Base-by-base conservation (phyloP, 2,797 vertebrate species). In the Chanos chanos region DNA sequence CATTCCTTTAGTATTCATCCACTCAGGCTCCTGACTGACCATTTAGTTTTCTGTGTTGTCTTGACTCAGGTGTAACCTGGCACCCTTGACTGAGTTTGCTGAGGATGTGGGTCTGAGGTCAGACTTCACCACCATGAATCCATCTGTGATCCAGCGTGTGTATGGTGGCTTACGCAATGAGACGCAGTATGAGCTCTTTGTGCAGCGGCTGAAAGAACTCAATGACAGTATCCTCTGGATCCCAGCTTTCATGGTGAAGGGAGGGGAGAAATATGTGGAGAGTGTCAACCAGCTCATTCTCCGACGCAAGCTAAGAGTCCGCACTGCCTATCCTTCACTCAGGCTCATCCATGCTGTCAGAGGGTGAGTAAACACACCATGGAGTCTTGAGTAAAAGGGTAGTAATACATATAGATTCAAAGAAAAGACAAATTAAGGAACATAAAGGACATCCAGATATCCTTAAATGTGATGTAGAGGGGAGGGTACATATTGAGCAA, bases 41-140 rank as follows among this genome's bases (percentile, higher is more conserved):
- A 13, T 40, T 59, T 64, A 31, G 53, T 40, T 66, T 53, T 61
- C 45, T 47, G 37, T 12, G 13, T 5, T 48, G 5, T 21, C 51
- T 47, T 47, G 30, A 19, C 81, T 75, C 76, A 94, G 92, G 82
- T 94, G 92, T 82, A 94, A 94, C 82, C 87, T 94, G 71, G 92
- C 92, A 49, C 91, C 92, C 24, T 87, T 93, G 75, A 82, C 85
- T 52, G 85, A 92, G 73, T 94, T 90, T 79, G 85, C 89, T 62
- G 82, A 81, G 7, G 92, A 94, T 76, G 92, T 94, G 76, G 92
- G 92, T 77, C 83, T 86, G 77, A 89, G 91, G 74, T 93, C 92
- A 64, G 91, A 94, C 87, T 94, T 94, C 87, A 92, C 93, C 82
- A 94, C 92, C 74, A 94, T 94, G 92, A 94, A 94, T 66, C 92